Evolutionary conservation across 2,888 invertebrate species (phyloP), one percentile per base, ranked within the genome.

Genomic region (Amiota minor): DNA sequence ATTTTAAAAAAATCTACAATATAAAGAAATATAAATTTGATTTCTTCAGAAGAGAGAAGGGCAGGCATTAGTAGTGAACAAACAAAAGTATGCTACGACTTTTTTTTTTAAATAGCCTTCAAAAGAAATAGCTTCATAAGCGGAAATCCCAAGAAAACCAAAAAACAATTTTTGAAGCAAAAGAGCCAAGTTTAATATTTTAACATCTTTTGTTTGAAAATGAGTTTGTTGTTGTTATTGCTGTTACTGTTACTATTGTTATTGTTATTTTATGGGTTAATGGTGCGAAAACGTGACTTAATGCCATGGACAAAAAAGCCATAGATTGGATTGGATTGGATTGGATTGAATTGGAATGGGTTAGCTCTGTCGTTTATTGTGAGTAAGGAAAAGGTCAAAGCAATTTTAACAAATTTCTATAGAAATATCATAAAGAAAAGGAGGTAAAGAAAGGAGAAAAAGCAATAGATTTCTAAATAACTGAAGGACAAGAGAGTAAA

Each of bases 211-310:
- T n/a, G n/a, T 2, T 53, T 16, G 2, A 9, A 9, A 16, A 16
- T 53, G 53, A 9, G 9, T 53, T 53, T 53, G 16, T 16, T 18
- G 16, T 14, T 55, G n/a, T 55, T 55, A 9, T 56, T 56, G 55
- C 55, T 49, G 70, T 49, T 64, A 46, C 16, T 16, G 45, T 18
- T 56, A 10, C 11, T 46, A 45, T 50, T 69, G 71, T 71, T 73
- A 20, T 72, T 53, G 45, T 55, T 35, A 71, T 50, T 87, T 88
- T 87, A 86, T 87, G 88, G 87, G 87, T 87, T 87, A 87, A 87
- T 87, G 87, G 86, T 87, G 88, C 86, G 87, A 86, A 87, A 88
- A 87, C 87, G 87, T 87, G 87, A 87, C 87, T 88, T 87, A 87
- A 87, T 87, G 82, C 82, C 80, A 23, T 11, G 59, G 11, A 18